These are phyloP conservation scores for Tauraco hartlaubi DNA, from an alignment of 2,797 vertebrate genomes.

Conservation along the genomic window DNA sequence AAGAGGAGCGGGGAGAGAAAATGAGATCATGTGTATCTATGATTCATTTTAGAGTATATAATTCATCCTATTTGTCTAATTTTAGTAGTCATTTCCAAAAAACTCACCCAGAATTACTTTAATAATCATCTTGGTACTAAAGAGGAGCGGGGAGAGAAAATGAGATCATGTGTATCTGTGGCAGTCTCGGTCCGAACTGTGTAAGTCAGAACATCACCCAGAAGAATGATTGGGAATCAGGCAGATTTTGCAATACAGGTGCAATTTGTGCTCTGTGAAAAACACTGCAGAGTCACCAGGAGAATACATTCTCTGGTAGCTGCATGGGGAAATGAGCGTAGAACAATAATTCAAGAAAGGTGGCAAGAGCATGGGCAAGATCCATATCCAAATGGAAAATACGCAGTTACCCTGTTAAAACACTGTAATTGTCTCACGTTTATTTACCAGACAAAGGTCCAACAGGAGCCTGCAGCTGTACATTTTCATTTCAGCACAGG, in stretches of 20 bases:
- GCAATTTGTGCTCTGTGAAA: background rate
- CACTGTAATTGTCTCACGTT: background rate
- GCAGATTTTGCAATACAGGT: background rate
- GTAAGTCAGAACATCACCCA: background rate
- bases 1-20: background rate
- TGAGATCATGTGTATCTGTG: background rate
- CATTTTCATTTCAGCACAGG: constrained; percentile 26
- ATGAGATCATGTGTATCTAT: background rate
- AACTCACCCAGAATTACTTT: background rate
- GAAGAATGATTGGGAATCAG: background rate
- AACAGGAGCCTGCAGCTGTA: background rate
- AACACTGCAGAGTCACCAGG: background rate
- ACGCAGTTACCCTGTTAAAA: background rate
- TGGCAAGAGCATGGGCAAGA: background rate
- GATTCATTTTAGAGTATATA: background rate
- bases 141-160: background rate
- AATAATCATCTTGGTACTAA: background rate
- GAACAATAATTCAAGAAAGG: background rate
- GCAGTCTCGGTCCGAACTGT: background rate
- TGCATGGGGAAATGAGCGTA: background rate
- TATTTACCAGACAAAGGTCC: background rate
- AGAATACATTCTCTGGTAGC: background rate
- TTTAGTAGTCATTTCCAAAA: background rate
- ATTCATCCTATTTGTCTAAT: background rate
- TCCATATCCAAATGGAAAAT: background rate